These are phyloP conservation scores for Ramphastos sulfuratus DNA, from an alignment of 2,113 vertebrate species.

Conservation along the genomic window DNA sequence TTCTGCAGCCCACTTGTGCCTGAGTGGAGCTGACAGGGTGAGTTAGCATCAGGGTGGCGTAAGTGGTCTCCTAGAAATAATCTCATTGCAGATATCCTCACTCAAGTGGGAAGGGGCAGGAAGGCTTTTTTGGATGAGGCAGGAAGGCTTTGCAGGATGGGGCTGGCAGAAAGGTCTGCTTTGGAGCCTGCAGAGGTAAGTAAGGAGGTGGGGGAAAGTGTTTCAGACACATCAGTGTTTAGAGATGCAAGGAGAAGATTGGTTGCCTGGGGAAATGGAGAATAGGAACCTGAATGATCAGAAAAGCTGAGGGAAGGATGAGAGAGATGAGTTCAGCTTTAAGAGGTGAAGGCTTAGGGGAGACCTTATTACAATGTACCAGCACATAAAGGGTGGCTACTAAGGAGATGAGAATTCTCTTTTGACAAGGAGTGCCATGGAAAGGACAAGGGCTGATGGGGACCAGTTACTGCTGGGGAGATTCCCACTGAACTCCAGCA, in stretches of 20 bases:
- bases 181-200: background rate
- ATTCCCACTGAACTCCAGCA: no score
- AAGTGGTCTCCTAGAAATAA: constrained; percentile 38
- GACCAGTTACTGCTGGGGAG: no score
- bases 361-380: no score
- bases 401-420: no score
- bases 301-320: no score
- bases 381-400: no score
- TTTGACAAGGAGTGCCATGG: no score
- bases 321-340: no score
- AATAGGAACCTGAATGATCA: rapidly evolving
- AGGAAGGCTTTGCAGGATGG: background rate
- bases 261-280: background rate
- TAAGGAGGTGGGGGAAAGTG: rapidly evolving
- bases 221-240: background rate
- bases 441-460: no score
- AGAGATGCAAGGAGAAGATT: background rate
- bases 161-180: background rate
- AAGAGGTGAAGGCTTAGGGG: no score
- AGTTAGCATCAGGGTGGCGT: background rate
- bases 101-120: background rate
- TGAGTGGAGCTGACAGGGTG: background rate
- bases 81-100: background rate
- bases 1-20: background rate
- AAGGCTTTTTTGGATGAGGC: background rate